Percentiles rank a stretch among this genome's conserved stretches.
These are phyloP conservation scores for Ceriagrion tenellum DNA, from an alignment of 2,888 invertebrate species.

Conservation along the genomic window DNA sequence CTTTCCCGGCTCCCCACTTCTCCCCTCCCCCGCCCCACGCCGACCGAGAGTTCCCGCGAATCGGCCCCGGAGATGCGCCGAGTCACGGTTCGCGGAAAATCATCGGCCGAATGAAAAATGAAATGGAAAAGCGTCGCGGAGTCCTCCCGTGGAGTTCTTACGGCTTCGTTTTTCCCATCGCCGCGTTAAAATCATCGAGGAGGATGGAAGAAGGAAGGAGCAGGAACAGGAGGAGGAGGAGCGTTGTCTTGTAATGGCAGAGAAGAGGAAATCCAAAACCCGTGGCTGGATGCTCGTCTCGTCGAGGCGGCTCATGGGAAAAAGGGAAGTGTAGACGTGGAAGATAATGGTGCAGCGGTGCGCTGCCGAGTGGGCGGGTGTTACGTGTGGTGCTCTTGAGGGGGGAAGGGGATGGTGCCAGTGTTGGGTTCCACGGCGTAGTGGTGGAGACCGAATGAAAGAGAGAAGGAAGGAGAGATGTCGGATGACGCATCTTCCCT, in stretches of 20 bases:
- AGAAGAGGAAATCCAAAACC: not conserved
- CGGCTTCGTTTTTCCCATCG: not conserved
- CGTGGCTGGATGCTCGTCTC: no score
- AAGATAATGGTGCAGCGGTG: no score
- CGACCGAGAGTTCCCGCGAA: not conserved
- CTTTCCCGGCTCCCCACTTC: no score
- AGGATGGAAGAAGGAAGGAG: not conserved
- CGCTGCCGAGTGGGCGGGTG: no score
- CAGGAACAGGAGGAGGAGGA: no score
- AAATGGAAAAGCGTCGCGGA: not conserved
- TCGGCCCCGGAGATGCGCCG: not conserved
- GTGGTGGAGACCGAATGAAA: not conserved
- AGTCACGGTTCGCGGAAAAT: not conserved
- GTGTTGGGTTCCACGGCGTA: not conserved
- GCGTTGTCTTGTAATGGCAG: no score
- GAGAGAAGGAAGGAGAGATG: not conserved
- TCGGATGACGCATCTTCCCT: not conserved
- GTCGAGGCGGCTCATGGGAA: no score
- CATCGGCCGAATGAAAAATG: not conserved
- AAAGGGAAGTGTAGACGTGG: no score
- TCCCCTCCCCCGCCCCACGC: no score
- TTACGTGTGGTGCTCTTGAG: no score
- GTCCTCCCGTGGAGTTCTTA: not conserved
- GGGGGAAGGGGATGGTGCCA: not conserved
- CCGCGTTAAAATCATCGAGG: not conserved